Conservation (phyloP, 2,113 vertebrate genomes). For the Hypanus sabinus region DNA sequence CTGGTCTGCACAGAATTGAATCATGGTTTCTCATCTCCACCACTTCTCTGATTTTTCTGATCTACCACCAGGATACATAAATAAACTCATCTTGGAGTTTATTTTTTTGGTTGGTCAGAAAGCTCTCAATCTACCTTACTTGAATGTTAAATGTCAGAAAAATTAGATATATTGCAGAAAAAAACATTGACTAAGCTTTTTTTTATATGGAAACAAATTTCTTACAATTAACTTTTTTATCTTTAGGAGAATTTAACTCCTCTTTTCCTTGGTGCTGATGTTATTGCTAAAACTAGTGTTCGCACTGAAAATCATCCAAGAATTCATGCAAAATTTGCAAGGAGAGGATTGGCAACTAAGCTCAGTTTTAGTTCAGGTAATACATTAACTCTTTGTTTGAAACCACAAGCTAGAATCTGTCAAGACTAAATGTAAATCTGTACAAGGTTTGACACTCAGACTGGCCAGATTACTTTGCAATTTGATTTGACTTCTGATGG, state of each 20-base stretch:
- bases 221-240: slow-evolving; percentile 26
- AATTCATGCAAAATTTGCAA: slow-evolving; percentile 66
- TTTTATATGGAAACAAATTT: background rate
- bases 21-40: background rate
- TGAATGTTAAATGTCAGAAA: background rate
- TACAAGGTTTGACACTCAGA: background rate
- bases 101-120: background rate
- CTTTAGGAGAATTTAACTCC: slow-evolving; percentile 55
- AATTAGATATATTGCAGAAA: background rate
- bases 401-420: background rate
- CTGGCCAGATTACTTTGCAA: background rate
- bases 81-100: background rate
- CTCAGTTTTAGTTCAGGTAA: slow-evolving; percentile 61
- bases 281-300: slow-evolving; percentile 62
- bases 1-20: background rate
- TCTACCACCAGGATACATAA: background rate
- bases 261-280: slow-evolving; percentile 66
- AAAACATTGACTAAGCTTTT: background rate
- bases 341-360: slow-evolving; percentile 65
- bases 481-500: background rate
- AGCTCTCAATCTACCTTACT: background rate
- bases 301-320: slow-evolving; percentile 67
- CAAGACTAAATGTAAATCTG: background rate
- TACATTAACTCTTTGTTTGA: background rate
- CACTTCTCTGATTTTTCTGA: background rate